Conservation (phyloP, 2,797 vertebrate genomes). For the Pseudomugil gertrudae region DNA sequence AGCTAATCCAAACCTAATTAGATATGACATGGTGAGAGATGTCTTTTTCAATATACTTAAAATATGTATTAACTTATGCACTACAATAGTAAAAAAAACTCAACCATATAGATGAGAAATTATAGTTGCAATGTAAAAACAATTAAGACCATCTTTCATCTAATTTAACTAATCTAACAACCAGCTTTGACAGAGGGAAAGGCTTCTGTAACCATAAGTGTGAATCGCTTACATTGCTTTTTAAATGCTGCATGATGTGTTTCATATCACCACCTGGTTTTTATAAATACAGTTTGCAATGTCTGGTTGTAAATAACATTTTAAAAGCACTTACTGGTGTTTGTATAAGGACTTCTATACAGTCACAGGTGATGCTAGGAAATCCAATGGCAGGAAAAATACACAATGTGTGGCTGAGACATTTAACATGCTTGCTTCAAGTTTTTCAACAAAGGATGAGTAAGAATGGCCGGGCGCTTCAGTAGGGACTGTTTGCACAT, state of each 20-base stretch:
- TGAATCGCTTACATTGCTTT: neutral
- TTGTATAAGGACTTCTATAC: neutral
- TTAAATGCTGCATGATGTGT: neutral
- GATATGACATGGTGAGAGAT: neutral
- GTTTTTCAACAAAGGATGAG: neutral
- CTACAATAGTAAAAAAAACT: neutral
- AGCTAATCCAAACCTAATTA: slow-evolving; percentile 30
- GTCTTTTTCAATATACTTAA: neutral
- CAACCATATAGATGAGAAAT: neutral
- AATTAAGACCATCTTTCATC: neutral
- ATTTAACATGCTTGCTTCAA: neutral
- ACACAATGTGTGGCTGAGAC: neutral
- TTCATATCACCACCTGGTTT: neutral
- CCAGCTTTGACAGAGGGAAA: neutral
- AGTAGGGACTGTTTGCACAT: neutral
- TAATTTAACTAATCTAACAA: neutral
- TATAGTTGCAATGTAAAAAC: neutral
- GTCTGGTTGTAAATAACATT: neutral
- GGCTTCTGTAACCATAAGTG: neutral
- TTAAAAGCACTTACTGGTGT: neutral
- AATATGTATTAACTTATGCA: neutral
- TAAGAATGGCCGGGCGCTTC: neutral
- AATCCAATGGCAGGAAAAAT: neutral
- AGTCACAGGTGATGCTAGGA: neutral
- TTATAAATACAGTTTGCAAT: neutral